Evolutionary conservation across 2,888 invertebrate species (phyloP).

Genomic region (Listrodromus nycthemerus): DNA sequence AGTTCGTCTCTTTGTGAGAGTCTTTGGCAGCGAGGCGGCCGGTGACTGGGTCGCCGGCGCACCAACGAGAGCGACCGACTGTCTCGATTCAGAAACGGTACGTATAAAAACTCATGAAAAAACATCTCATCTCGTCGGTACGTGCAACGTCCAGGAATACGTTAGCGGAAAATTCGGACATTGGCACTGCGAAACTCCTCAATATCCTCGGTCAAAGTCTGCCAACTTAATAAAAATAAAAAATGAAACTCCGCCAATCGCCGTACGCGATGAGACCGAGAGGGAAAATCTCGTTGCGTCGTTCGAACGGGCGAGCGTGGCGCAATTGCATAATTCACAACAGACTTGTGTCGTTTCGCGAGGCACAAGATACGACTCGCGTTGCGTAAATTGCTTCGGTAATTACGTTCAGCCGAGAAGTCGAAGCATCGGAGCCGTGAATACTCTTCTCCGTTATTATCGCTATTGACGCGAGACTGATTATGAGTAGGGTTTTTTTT

Average conservation of each 20-base stretch:
- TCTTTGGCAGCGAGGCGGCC: conserved; percentile 52
- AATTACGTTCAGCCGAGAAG: conserved; percentile 13
- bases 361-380: neutral
- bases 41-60: conserved; percentile 22
- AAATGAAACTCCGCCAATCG: neutral
- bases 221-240: conserved; percentile 22
- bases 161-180: conserved; percentile 56
- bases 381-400: conserved; percentile 22
- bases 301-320: neutral
- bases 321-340: conserved; percentile 55
- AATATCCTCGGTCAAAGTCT: neutral
- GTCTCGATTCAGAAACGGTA: conserved; percentile 3
- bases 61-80: conserved; percentile 28
- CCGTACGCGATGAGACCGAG: neutral
- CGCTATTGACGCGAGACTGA: neutral
- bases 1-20: conserved; percentile 41
- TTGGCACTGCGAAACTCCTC: conserved; percentile 41
- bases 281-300: conserved; percentile 23
- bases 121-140: conserved; percentile 24
- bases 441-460: neutral
- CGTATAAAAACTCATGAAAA: neutral
- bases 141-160: conserved; percentile 31
- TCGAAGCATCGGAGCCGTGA: neutral
- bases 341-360: neutral
- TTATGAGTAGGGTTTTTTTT: neutral